Conservation (phyloP, 2,797 vertebrate species). For the Bovichtus diacanthus region DNA sequence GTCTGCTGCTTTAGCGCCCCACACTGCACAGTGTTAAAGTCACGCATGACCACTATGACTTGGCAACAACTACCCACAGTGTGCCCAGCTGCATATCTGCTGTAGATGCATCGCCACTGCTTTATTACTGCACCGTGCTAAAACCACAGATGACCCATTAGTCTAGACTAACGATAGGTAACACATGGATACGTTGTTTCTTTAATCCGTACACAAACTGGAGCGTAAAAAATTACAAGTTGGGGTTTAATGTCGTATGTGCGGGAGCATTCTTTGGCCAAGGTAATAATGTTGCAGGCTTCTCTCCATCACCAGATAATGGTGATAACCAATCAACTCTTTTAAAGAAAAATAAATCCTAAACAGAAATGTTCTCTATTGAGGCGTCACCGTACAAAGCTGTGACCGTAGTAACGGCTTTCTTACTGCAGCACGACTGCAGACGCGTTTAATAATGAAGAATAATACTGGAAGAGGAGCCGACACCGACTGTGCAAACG, state of each 20-base stretch:
- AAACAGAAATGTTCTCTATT: slow-evolving; percentile 17
- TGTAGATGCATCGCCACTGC: background rate
- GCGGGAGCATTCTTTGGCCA: background rate
- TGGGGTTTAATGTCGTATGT: background rate
- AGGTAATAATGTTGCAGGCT: background rate
- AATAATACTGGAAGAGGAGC: slow-evolving; percentile 23
- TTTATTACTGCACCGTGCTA: background rate
- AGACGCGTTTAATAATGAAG: slow-evolving; percentile 43
- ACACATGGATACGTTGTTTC: too few relatives aligned
- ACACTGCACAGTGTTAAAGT: background rate
- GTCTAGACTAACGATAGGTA: too few relatives aligned
- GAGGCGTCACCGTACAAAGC: slow-evolving; percentile 12
- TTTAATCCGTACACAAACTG: too few relatives aligned
- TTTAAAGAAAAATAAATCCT: background rate
- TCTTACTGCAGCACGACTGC: slow-evolving; percentile 17
- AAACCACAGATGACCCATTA: background rate
- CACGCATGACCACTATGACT: background rate
- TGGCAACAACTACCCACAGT: background rate
- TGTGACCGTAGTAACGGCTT: background rate
- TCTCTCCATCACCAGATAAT: background rate
- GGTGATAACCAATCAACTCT: background rate
- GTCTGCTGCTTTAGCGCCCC: background rate
- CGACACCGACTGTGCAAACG: slow-evolving; percentile 33
- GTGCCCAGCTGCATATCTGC: background rate
- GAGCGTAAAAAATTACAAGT: too few relatives aligned